These are phyloP conservation scores for Trachelus stipa DNA, from an alignment of 2,888 invertebrate species.

Conservation along the genomic window DNA sequence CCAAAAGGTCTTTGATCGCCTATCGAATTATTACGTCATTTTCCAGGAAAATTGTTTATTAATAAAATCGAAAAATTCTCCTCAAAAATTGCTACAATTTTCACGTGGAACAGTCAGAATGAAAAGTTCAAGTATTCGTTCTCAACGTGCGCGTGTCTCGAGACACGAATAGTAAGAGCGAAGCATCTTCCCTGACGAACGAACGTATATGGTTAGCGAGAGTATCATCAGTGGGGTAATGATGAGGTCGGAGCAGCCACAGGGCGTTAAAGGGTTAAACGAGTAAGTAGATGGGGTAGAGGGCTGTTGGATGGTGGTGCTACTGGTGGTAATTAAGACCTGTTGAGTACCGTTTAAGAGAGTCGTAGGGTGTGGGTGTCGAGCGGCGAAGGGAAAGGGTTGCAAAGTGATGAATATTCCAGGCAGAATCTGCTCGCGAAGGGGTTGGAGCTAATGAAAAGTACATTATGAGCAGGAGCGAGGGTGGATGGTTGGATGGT, in stretches of 20 bases:
- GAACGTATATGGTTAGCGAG: neutral
- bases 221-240: neutral
- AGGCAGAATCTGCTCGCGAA: constrained; percentile 48
- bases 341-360: constrained; percentile 48
- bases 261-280: neutral
- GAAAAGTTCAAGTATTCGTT: neutral
- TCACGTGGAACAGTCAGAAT: neutral
- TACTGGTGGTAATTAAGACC: constrained; percentile 56
- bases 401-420: constrained; percentile 62
- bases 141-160: neutral
- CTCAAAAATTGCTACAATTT: neutral
- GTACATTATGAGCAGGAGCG: constrained; percentile 56
- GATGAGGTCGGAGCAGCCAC: neutral
- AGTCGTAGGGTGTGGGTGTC: constrained; percentile 37
- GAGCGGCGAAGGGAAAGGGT: constrained; percentile 48
- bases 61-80: neutral
- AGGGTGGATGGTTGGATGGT: constrained; percentile 21
- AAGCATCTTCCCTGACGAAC: neutral
- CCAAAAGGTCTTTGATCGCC: neutral
- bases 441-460: constrained; percentile 62
- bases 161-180: neutral
- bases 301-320: neutral
- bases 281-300: neutral
- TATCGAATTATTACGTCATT: neutral
- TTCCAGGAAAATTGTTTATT: neutral